Evolutionary conservation across 2,888 invertebrate species (phyloP).

Genomic region (Epistrophella euchroma): DNA sequence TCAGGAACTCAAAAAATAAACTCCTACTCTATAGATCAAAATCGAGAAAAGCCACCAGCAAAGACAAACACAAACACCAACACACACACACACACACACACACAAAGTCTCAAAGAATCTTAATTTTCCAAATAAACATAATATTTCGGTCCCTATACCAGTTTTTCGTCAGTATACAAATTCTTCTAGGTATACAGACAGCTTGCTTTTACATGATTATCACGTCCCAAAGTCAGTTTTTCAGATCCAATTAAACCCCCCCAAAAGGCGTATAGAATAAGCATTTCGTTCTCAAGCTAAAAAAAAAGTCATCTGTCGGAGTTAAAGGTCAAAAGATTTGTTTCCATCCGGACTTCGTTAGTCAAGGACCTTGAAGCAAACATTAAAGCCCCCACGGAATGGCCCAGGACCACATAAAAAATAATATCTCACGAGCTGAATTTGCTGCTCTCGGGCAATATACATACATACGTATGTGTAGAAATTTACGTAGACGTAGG

Average conservation of each 20-base stretch:
- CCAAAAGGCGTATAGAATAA: background rate
- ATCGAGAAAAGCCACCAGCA: background rate
- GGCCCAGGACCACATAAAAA: constrained; percentile 13
- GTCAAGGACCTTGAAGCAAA: constrained; percentile 34
- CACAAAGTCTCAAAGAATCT: background rate
- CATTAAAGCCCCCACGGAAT: constrained; percentile 3
- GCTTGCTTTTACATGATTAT: constrained; percentile 16
- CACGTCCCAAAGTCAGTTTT: constrained; percentile 42
- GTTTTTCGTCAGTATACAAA: constrained; percentile 14
- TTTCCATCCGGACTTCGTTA: constrained; percentile 14
- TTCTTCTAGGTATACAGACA: constrained; percentile 6
- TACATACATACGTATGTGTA: background rate
- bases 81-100: background rate
- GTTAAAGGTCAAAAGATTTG: constrained; percentile 42
- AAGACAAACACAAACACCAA: background rate
- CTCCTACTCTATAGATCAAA: background rate
- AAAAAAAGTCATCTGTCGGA: background rate
- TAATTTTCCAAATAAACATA: constrained; percentile 4
- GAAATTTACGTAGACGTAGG: background rate
- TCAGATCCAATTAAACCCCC: constrained; percentile 19
- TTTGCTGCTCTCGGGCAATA: background rate
- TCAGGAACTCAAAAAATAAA: constrained; percentile 5
- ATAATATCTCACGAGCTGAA: background rate
- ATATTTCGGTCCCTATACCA: background rate
- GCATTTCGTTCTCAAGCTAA: background rate